A percentile compares a stretch with the other conserved stretches of the same genome.
Evolutionary conservation across 2,113 vertebrate species (phyloP).

Genomic region (Pedionomus torquatus): DNA sequence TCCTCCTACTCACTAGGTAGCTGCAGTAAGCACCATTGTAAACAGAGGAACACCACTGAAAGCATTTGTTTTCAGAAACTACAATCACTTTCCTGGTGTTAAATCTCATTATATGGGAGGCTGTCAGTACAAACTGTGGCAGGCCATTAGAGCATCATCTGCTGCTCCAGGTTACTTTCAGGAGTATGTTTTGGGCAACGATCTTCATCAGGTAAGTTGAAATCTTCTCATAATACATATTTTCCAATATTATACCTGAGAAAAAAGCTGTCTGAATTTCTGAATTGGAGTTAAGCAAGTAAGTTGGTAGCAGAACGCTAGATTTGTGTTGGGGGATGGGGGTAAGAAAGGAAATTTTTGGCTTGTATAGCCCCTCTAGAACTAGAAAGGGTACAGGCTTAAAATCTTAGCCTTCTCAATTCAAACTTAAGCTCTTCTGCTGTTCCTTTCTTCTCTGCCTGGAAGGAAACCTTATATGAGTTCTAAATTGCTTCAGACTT

Average conservation of each 20-base stretch:
- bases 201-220: constrained; percentile 90
- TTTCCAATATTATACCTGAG: background rate
- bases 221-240: background rate
- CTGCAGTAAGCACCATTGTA: constrained; percentile 93
- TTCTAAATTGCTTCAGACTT: constrained; percentile 8
- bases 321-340: background rate
- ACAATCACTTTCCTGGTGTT: constrained; percentile 88
- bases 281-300: background rate
- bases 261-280: background rate
- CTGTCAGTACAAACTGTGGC: constrained; percentile 93
- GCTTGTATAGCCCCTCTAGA: background rate
- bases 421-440: background rate
- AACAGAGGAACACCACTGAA: constrained; percentile 90
- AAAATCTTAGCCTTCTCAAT: background rate
- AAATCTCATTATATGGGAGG: constrained; percentile 92
- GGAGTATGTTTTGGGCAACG: constrained; percentile 87
- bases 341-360: background rate
- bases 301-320: background rate
- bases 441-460: constrained; percentile 11
- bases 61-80: constrained; percentile 95
- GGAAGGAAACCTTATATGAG: constrained; percentile 3
- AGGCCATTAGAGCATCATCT: constrained; percentile 92
- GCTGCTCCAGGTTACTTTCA: constrained; percentile 96
- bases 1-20: constrained; percentile 78
- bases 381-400: background rate